Evolutionary conservation across 2,797 vertebrate genomes (phyloP), one percentile per base, ranked within the genome.

Genomic region (Cheirogaleus major): DNA sequence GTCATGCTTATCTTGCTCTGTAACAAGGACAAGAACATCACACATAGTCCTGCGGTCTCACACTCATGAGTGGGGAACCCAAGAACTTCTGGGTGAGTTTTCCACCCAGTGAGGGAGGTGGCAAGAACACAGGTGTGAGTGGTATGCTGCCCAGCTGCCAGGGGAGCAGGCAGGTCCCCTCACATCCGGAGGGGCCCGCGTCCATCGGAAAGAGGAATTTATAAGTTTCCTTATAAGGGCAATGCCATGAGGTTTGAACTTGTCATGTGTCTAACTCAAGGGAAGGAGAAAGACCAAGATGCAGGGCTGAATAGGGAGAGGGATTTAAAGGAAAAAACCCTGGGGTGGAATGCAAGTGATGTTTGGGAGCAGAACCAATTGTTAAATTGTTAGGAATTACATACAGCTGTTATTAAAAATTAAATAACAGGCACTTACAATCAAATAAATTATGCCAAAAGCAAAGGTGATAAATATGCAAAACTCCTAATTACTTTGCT

Each of bases 141-240:
- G n/a, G 95, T 81, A 85, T 89, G 88, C 88, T 92, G 82, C 88
- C 84, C 69, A 76, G 96, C 57, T 80, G 50, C 79, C 89, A 75
- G 94, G 61, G 93, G 96, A 91, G 90, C 82, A 95, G 89, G 79
- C 76, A 50, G 84, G 70, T 50, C 61, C 94, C 92, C 75, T 92
- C 72, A 41, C 65, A 35, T 63, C 25, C 0, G 5, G 90, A 95
- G 93, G 91, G 85, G 70, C 70, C n/a, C 2, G 70, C 45, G 43
- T 95, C 92, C 95, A 50, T 80, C 89, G 88, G 73, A 91, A 83
- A 86, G 72, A 82, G 94, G 94, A 97, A 50, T 50, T 48, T 22
- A 0, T n/a, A n/a, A 75, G 75, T 50, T 67, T 27, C 10, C 7
- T 35, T 45, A 35, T 10, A 91, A 72, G 18, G 18, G 13, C 9